Base-by-base conservation (phyloP, 2,888 invertebrate species). In the Acrobasis suavella region DNA sequence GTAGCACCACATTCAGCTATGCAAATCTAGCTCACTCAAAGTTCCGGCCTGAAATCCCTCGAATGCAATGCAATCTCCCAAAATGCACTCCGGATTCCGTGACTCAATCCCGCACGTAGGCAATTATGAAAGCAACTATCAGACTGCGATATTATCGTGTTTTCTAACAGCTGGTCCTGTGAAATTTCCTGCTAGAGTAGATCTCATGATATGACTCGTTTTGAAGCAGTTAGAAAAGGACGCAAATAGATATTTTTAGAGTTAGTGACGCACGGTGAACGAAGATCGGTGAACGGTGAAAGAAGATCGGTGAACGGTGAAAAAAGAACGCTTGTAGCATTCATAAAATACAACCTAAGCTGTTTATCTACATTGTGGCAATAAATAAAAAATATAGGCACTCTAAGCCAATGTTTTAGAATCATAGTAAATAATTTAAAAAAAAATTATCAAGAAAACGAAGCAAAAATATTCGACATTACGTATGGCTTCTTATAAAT, bases 21-120 rank as follows among this genome's bases (percentile, higher is more conserved):
- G 60, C 60, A 60, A 60, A 60, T 60, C 51, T 60, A 59, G 56
- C 39, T 17, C 56, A 51, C 60, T 58, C 37, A 37, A 50, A 39
- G 51, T 51, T 51, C 51, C 51, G 51, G 16, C 60, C 50, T 16
- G 51, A 60, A 60, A 51, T 60, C 60, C 60, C 51, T 16, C 39
- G 59, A 50, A 59, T 51, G 51, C 60, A 60, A 60, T 60, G 60
- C 60, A 60, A 60, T 60, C 60, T 60, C 60, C 50, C 60, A 51
- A 60, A 60, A 60, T 51, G 60, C 51, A 54, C 54, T 38, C 38
- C 15, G 50, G 50, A 37, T 39, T 39, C 51, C 38, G 60, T 60
- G 60, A 39, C 60, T 39, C 39, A 51, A 51, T 60, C 51, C 60
- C 15, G 37, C 60, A 60, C 60, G 60, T 60, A 51, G 60, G 38